These are phyloP conservation scores for Tenrec ecaudatus DNA, from an alignment of 2,113 vertebrate genomes.

Conservation along the genomic window DNA sequence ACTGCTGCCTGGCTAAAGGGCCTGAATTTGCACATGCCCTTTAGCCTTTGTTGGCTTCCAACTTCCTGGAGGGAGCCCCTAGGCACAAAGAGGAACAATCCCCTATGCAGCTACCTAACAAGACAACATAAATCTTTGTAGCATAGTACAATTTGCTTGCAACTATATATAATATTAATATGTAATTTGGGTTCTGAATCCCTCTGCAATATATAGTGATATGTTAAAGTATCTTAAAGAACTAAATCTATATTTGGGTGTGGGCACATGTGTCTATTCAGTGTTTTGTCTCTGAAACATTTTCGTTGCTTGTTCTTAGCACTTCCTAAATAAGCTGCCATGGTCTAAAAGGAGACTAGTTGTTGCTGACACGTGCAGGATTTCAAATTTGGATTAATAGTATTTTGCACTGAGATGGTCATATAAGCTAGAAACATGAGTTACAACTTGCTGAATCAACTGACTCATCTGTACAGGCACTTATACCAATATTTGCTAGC, in stretches of 20 bases:
- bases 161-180: neutral
- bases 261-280: neutral
- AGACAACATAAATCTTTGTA: neutral
- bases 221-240: neutral
- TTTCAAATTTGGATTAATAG: conserved; percentile 22
- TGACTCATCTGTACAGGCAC: neutral
- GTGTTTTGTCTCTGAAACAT: neutral
- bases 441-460: conserved; percentile 19
- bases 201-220: neutral
- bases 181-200: neutral
- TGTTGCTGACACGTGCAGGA: neutral
- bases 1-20: no score
- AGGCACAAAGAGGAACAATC: no score
- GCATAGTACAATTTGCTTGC: neutral
- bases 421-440: neutral
- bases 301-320: conserved; percentile 20
- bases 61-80: no score
- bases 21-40: no score
- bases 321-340: neutral
- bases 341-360: neutral
- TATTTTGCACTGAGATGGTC: neutral
- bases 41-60: no score
- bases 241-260: neutral
- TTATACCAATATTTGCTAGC: neutral
- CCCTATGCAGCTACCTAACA: no score